Evolutionary conservation across 2,113 vertebrate species (phyloP), one percentile per base, ranked within the genome.

Genomic region (Pluvianellus socialis): DNA sequence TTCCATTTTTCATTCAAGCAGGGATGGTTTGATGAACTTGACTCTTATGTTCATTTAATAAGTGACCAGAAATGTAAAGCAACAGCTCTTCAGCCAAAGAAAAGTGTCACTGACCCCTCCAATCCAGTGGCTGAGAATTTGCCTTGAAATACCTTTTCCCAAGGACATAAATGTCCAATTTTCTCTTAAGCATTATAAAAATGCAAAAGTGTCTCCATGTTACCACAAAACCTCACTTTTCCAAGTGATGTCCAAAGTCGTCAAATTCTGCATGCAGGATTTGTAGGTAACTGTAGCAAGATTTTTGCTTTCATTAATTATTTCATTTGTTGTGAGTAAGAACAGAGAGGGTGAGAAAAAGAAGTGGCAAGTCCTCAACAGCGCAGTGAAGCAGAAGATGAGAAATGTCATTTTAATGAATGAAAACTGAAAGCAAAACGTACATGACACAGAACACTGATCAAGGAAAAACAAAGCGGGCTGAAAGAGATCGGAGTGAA

Each of bases 371-470:
- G 24, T 87, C 58, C 58, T 85, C 73, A 62, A 33, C 14, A 92
- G 53, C 24, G 77, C 49, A 55, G 66, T 50, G 89, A 92, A 91
- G 77, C 73, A 94, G 70, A 94, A 75, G 86, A 94, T 73, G 62
- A 87, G 92, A 94, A 92, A 92, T 79, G 49, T 65, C 24, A 62
- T 96, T 91, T 75, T 90, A 94, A 94, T 85, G 80, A 94, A 82
- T 61, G 50, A 81, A 95, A 94, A 82, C 42, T 7, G 49, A 94
- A 87, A 93, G 52, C 49, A 94, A 84, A 89, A 79, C 55, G 49
- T 88, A 76, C 77, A 66, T 24, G 66, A 35, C 38, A 79, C 77
- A 95, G 65, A 75, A 79, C 61, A 40, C 22, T 72, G 88, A 75
- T 38, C 49, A 70, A 13, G 9, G 56, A 24, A 58, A 91, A 91